Percentiles rank a stretch among this genome's conserved stretches.
phyloP scores from a whole-genome alignment of 1,140 invertebrate species.

The Antheraea mylitta region DNA sequence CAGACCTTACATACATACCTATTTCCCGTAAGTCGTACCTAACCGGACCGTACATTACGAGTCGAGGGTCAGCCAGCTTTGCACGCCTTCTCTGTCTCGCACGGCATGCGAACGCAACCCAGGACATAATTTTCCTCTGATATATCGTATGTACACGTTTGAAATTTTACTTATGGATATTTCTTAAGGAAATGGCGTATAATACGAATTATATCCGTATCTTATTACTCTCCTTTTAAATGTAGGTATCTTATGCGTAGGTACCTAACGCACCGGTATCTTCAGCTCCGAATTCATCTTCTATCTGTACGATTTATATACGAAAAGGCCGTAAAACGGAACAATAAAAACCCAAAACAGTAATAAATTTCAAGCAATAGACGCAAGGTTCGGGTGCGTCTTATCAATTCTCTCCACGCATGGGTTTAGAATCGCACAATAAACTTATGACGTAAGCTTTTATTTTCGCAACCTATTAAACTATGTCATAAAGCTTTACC shows the following conservation, averaged over 20 bases:
- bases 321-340: conserved; percentile 77
- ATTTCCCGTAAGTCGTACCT: conserved; percentile 77
- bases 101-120: conserved; percentile 40
- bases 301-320: conserved; percentile 77
- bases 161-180: no score
- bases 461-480: conserved; percentile 25
- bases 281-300: conserved; percentile 64
- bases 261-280: conserved; percentile 12
- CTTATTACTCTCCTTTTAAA: not conserved
- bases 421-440: conserved; percentile 68
- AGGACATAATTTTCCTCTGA: conserved; percentile 70
- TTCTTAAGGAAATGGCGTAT: no score
- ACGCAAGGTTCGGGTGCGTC: conserved; percentile 75
- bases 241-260: not conserved
- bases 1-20: conserved; percentile 66
- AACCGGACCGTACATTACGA: conserved; percentile 80
- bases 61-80: conserved; percentile 74
- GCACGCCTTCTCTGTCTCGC: conserved; percentile 64
- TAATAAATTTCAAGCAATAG: conserved; percentile 80
- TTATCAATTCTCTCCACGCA: conserved; percentile 78
- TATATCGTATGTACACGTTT: conserved; percentile 45
- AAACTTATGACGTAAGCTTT: conserved; percentile 70
- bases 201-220: no score
- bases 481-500: not conserved
- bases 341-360: conserved; percentile 81